Evolutionary conservation across 2,888 invertebrate species (phyloP), one percentile per base, ranked within the genome.

Genomic region (Pandemis corylana): DNA sequence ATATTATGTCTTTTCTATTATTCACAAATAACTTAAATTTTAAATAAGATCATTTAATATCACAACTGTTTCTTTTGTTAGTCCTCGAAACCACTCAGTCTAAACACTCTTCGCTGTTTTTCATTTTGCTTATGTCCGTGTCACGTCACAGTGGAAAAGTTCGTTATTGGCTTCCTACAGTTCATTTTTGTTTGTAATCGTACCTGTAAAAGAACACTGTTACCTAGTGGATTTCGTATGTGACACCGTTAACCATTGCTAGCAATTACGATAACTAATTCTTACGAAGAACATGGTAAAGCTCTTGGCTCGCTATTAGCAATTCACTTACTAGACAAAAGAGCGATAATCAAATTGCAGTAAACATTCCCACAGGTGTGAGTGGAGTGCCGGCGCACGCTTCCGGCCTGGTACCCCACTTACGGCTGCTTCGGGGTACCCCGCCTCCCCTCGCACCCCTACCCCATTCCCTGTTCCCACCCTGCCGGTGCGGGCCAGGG

Each of bases 71-170:
- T 87, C 76, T 81, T 78, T 80, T 76, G 79, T 70, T 77, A 81
- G 81, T 82, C 82, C 77, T 77, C 28, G 28, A 36, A 36, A 36
- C 68, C 72, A 76, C 70, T 90, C 85, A 90, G 89, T 90, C 85
- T 93, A 94, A 91, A 92, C 94, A 94, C 91, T 94, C 94, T 82
- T 94, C 94, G 83, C 94, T 92, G 88, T 94, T 94, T 90, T 94
- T 94, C 94, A 94, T 94, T 92, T 93, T 94, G 92, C 75, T 77
- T 78, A 79, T 79, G 79, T 82, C 85, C 83, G 84, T 85, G 84
- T 93, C 87, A 93, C 89, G 90, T 92, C 85, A 91, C 89, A 79
- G 81, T 89, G 74, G 81, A 88, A 87, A 85, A 81, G 86, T 85
- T 88, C 83, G 83, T 87, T 80, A 83, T 80, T 83, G 81, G 80